Evolutionary conservation across 2,797 vertebrate species (phyloP).

Genomic region (Oryzias dopingdopingensis): DNA sequence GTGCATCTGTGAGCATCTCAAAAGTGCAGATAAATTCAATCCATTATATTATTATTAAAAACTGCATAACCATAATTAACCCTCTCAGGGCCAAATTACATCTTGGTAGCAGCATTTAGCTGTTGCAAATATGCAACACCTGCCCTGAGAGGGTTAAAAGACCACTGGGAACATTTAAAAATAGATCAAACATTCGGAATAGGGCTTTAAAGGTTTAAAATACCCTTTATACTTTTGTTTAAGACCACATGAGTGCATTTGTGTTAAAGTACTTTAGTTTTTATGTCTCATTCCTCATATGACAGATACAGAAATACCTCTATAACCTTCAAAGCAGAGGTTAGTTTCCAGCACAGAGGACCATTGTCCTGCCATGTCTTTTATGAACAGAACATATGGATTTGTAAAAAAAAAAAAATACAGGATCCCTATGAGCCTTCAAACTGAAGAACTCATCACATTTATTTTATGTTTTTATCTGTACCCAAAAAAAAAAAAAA

Average conservation of each 20-base stretch:
- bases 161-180: no score
- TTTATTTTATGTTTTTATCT: no score
- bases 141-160: no score
- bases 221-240: not conserved
- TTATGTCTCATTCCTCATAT: conserved; percentile 1
- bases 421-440: conserved; percentile 22
- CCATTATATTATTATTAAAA: no score
- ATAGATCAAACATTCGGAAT: no score
- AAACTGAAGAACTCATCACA: conserved; percentile 4
- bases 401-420: conserved; percentile 17
- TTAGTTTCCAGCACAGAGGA: conserved; percentile 14
- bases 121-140: no score
- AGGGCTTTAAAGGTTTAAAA: no score
- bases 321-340: conserved; percentile 13
- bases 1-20: no score
- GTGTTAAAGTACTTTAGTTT: conserved; percentile 14
- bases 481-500: not conserved
- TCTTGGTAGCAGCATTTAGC: no score
- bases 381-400: conserved; percentile 10
- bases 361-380: conserved; percentile 2
- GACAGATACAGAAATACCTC: conserved; percentile 12
- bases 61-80: no score
- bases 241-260: conserved; percentile 1
- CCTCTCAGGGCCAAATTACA: no score
- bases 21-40: no score